Evolutionary conservation across 2,797 vertebrate genomes (phyloP).

Genomic region (Chaetophractus vellerosus): DNA sequence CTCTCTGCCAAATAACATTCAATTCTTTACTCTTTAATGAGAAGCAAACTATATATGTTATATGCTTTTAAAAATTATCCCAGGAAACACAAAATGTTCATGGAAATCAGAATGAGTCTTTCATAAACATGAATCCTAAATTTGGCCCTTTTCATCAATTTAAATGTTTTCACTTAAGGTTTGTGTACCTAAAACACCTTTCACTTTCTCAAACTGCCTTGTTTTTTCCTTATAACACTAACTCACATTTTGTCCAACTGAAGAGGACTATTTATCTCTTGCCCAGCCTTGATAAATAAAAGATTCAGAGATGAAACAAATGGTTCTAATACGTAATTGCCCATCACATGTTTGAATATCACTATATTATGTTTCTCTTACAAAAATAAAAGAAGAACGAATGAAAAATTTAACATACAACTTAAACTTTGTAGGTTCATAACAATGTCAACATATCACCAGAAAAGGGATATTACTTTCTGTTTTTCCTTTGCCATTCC

Average conservation of each 20-base stretch:
- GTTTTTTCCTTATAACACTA: neutral
- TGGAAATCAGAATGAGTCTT: neutral
- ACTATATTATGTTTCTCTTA: conserved; percentile 70
- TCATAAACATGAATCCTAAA: conserved; percentile 10
- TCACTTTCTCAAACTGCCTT: neutral
- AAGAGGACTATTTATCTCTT: conserved; percentile 74
- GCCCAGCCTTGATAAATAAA: conserved; percentile 43
- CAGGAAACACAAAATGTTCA: conserved; percentile 33
- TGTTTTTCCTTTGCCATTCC: conserved; percentile 63
- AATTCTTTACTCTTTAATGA: conserved; percentile 41
- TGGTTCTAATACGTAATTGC: conserved; percentile 77
- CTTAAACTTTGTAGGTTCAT: conserved; percentile 78
- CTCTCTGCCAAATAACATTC: conserved; percentile 9
- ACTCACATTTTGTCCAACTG: conserved; percentile 68
- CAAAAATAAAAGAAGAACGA: conserved; percentile 73
- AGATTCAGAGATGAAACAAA: conserved; percentile 77
- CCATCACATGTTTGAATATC: conserved; percentile 57
- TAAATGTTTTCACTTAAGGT: neutral
- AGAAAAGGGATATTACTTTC: conserved; percentile 83
- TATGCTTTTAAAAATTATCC: conserved; percentile 40
- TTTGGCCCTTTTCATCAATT: conserved; percentile 29
- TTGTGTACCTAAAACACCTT: conserved; percentile 42
- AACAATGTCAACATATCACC: conserved; percentile 85
- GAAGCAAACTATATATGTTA: neutral
- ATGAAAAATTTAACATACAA: neutral